Percentiles rank a stretch among this genome's conserved stretches.
Conservation (phyloP, 2,113 vertebrate genomes). For the Pseudopodoces humilis region DNA sequence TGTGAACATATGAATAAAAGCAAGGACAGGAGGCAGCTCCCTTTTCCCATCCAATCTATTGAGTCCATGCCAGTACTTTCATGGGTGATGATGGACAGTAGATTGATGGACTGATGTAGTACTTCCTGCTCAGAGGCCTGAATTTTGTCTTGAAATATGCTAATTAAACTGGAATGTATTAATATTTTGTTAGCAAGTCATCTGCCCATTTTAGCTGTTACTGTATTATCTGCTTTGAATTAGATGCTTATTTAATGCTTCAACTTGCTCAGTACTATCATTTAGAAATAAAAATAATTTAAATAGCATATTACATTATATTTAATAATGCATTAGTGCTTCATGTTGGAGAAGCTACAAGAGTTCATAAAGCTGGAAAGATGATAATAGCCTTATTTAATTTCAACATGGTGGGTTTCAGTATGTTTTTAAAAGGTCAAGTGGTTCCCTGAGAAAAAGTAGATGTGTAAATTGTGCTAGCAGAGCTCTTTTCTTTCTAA, state of each 20-base stretch:
- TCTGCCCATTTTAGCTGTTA: not conserved
- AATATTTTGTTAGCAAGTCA: conserved; percentile 1
- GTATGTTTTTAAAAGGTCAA: conserved; percentile 52
- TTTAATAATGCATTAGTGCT: conserved; percentile 28
- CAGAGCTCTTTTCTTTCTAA: conserved; percentile 27
- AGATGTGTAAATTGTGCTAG: conserved; percentile 39
- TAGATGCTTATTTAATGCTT: conserved; percentile 9
- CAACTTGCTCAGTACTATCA: not conserved
- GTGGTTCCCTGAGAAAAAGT: conserved; percentile 53
- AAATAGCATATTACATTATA: not conserved
- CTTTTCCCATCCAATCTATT: not conserved
- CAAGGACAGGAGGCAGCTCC: not conserved
- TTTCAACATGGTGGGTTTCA: conserved; percentile 26
- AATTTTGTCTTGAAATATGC: not conserved
- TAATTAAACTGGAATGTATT: not conserved
- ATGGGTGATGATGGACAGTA: not conserved
- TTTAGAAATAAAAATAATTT: conserved; percentile 35
- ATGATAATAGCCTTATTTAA: conserved; percentile 2
- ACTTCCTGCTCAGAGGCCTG: not conserved
- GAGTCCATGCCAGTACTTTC: not conserved
- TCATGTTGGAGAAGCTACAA: not conserved
- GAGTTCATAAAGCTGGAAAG: conserved; percentile 1
- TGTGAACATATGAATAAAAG: not conserved
- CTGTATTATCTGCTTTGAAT: not conserved
- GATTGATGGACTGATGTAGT: not conserved